Evolutionary conservation across 1,140 invertebrate genomes (phyloP), one percentile per base, ranked within the genome.

Genomic region (Temnothorax longispinosus): DNA sequence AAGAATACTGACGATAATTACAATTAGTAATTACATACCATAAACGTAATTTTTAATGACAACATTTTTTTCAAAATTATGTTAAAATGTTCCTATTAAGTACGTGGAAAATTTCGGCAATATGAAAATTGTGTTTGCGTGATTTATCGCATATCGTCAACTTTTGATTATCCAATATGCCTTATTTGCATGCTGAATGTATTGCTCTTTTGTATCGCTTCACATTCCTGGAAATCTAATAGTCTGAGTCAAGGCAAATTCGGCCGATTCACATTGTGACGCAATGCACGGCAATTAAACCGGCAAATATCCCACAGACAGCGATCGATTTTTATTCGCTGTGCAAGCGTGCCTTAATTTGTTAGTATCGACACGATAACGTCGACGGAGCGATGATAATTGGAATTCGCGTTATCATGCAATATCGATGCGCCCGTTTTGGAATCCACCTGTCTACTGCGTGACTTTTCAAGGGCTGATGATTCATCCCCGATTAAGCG

Each of bases 381-480:
- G 44, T 50, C 69, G 41, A 35, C 38, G 15, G 27, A 74, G 27
- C 52, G 54, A 75, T 75, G 41, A 84, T 84, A 60, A 84, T 74
- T 62, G 44, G 41, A 62, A 62, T 84, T 84, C 32, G 13, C 21
- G 27, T 75, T 84, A 84, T 84, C 80, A 32, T 15, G 69, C 54
- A 21, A 58, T 84, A 60, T 84, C 7, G 38, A 58, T 21, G 41
- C 21, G 65, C 27, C 41, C 41, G 41, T 74, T 78, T 65, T 78
- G 58, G 35, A 76, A 67, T 85, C 35, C 82, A 78, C 74, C 60
- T 65, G 82, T 85, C 72, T 50, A 44, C 72, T 50, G 81, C 71
- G 65, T 77, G 60, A 78, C 74, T 85, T 85, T 85, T 78, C 72
- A 85, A 78, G 82, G 47, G 74, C 75, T 78, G 80, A 84, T 75